Conservation (phyloP, 1,140 invertebrate genomes). For the Monomorium pharaonis region DNA sequence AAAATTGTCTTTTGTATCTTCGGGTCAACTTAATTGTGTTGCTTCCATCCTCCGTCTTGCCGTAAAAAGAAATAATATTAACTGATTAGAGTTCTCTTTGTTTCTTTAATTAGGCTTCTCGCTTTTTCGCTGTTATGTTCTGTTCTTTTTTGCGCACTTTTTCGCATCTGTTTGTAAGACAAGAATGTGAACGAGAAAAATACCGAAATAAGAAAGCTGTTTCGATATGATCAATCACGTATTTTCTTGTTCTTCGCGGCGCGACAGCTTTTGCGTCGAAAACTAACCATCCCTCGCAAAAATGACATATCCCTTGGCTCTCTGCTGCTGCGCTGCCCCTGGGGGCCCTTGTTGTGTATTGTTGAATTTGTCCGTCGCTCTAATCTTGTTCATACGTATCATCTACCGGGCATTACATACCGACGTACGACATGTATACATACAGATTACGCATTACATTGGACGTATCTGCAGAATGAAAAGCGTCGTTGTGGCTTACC, state of each 20-base stretch:
- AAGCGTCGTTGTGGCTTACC: slow-evolving; percentile 64
- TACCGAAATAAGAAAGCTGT: neutral
- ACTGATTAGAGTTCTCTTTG: neutral
- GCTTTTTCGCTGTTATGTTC: slow-evolving; percentile 2
- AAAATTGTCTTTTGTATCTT: neutral
- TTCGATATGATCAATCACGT: neutral
- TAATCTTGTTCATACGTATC: slow-evolving; percentile 70
- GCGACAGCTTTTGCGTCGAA: slow-evolving; percentile 55
- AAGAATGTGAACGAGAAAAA: neutral
- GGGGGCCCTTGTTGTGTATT: slow-evolving; percentile 84
- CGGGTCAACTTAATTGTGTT: neutral
- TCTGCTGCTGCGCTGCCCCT: slow-evolving; percentile 73
- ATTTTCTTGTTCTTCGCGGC: slow-evolving; percentile 30
- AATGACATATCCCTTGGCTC: slow-evolving; percentile 56
- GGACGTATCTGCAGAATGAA: slow-evolving; percentile 35
- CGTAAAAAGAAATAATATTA: neutral
- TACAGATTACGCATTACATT: slow-evolving; percentile 30
- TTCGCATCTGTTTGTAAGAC: slow-evolving; percentile 1
- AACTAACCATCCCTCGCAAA: slow-evolving; percentile 64
- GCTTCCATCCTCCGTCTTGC: neutral
- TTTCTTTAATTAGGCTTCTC: neutral
- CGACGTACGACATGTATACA: neutral
- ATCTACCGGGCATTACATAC: neutral
- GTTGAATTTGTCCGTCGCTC: slow-evolving; percentile 75
- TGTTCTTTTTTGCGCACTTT: neutral